Conservation (phyloP, 2,797 vertebrate genomes). For the Alfaro cultratus region DNA sequence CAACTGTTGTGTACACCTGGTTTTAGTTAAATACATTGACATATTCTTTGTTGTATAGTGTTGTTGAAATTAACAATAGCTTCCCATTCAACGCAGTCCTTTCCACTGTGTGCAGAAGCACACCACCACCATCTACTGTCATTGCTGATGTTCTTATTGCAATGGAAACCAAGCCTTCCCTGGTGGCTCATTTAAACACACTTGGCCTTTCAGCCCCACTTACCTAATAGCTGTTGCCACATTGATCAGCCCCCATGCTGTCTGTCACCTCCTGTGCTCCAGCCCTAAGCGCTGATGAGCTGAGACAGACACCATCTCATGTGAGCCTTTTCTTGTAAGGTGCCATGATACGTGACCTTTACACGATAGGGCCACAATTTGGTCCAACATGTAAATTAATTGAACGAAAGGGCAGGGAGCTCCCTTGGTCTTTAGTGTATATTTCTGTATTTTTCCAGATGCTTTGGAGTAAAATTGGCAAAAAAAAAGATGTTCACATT, state of each 20-base stretch:
- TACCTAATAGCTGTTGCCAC: slow-evolving; percentile 80
- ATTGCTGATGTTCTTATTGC: slow-evolving; percentile 42
- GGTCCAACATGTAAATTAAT: slow-evolving; percentile 76
- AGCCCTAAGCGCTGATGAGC: slow-evolving; percentile 72
- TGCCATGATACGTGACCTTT: slow-evolving; percentile 73
- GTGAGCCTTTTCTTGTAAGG: slow-evolving; percentile 52
- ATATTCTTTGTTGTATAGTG: background rate
- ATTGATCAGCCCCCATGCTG: slow-evolving; percentile 84
- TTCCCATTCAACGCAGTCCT: slow-evolving; percentile 9
- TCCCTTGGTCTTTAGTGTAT: slow-evolving; percentile 70
- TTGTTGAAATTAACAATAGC: background rate
- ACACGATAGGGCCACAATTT: slow-evolving; percentile 71
- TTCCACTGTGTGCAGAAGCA: slow-evolving; percentile 25
- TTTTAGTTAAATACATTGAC: background rate
- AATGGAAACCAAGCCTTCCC: slow-evolving; percentile 54
- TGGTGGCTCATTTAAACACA: slow-evolving; percentile 60
- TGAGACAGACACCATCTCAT: slow-evolving; percentile 67
- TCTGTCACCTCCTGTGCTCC: slow-evolving; percentile 77
- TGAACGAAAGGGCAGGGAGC: slow-evolving; percentile 71
- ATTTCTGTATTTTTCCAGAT: slow-evolving; percentile 38
- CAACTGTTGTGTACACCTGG: background rate
- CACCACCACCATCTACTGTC: slow-evolving; percentile 35
- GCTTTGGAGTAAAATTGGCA: slow-evolving; percentile 39
- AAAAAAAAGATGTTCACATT: slow-evolving; percentile 15
- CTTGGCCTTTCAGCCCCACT: slow-evolving; percentile 84